Evolutionary conservation across 2,113 vertebrate species (phyloP).

Genomic region (Pangasianodon gigas): DNA sequence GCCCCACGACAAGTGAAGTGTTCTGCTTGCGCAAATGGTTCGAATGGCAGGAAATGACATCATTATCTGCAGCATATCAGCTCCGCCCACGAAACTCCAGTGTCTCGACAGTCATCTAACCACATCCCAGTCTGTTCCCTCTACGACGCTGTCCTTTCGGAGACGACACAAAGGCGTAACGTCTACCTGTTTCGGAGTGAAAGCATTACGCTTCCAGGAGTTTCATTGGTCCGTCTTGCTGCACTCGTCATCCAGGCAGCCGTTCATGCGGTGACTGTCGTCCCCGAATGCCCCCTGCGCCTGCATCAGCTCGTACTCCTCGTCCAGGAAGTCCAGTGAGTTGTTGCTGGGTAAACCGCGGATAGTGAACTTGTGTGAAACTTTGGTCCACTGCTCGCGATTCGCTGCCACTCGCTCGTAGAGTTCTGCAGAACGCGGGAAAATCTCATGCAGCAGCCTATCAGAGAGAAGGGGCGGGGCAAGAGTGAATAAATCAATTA

Average conservation of each 20-base stretch:
- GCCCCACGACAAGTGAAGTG: background rate
- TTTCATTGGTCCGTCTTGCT: conserved; percentile 66
- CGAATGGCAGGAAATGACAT: conserved; percentile 46
- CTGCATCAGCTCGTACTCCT: conserved; percentile 89
- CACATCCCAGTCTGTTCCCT: background rate
- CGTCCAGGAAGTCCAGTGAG: conserved; percentile 94
- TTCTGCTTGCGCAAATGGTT: conserved; percentile 21
- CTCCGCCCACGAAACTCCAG: conserved; percentile 26
- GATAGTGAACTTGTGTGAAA: conserved; percentile 96
- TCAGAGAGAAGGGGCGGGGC: background rate
- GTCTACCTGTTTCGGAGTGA: background rate
- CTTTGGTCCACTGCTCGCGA: conserved; percentile 94
- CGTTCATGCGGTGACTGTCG: conserved; percentile 80
- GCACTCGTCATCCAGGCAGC: conserved; percentile 79
- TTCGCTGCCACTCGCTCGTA: conserved; percentile 91
- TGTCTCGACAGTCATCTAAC: conserved; percentile 19
- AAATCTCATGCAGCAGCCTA: conserved; percentile 89
- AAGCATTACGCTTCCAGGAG: background rate
- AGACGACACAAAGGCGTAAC: background rate
- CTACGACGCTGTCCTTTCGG: background rate
- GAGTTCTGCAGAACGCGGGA: conserved; percentile 84
- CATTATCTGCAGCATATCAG: conserved; percentile 48
- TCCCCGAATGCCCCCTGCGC: conserved; percentile 75
- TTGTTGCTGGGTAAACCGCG: conserved; percentile 96
- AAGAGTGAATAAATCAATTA: background rate